Evolutionary conservation across 2,113 vertebrate genomes (phyloP).

Genomic region (Psilopsiagon aymara): DNA sequence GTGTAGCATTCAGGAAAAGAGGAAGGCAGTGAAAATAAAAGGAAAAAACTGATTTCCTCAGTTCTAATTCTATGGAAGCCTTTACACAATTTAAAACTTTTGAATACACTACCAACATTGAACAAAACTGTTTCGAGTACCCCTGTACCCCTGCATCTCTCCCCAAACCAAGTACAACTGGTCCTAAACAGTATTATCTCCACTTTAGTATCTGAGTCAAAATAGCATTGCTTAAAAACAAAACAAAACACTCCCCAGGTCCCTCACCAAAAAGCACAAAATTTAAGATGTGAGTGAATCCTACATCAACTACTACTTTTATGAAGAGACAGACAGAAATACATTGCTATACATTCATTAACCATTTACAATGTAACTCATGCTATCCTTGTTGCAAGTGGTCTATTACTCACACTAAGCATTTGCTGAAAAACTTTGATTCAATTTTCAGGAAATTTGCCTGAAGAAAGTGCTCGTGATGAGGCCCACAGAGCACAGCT

Average conservation of each 20-base stretch:
- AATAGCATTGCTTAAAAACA: background rate
- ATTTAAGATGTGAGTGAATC: background rate
- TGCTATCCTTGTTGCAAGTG: background rate
- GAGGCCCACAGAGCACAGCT: background rate
- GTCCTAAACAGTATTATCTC: background rate
- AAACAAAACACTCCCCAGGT: background rate
- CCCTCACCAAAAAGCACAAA: background rate
- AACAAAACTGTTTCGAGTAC: background rate
- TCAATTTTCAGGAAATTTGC: background rate
- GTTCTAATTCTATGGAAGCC: background rate
- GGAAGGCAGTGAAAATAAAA: background rate
- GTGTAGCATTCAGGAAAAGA: background rate
- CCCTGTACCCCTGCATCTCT: no score
- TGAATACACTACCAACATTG: background rate
- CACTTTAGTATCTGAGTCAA: background rate
- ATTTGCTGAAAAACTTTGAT: background rate
- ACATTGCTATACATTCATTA: background rate
- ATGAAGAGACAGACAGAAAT: background rate
- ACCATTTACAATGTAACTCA: background rate
- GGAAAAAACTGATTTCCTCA: background rate
- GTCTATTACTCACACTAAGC: background rate
- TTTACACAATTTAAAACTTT: background rate
- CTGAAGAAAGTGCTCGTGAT: background rate
- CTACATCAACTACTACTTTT: background rate
- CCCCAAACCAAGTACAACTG: background rate